Evolutionary conservation across 2,888 invertebrate genomes (phyloP).

Genomic region (Oligia strigilis): DNA sequence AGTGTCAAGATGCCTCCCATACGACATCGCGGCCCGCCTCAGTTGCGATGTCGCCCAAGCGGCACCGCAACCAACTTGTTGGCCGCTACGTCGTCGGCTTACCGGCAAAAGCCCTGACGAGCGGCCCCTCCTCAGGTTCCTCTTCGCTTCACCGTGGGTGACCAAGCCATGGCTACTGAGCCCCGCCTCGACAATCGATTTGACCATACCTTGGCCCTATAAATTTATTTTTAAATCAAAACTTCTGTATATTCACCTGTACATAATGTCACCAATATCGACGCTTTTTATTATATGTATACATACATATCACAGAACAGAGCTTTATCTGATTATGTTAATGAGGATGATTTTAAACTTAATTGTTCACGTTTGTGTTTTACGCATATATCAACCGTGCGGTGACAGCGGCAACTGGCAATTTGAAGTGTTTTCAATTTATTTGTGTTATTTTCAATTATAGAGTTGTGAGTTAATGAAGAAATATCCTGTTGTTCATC

Average conservation of each 20-base stretch:
- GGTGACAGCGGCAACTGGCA: conserved; percentile 40
- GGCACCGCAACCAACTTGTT: too few relatives aligned
- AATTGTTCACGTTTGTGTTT: conserved; percentile 69
- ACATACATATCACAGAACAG: conserved; percentile 49
- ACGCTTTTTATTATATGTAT: conserved; percentile 13
- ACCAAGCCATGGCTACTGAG: too few relatives aligned
- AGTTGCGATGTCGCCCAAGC: too few relatives aligned
- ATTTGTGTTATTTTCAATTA: conserved; percentile 44
- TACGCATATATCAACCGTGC: conserved; percentile 51
- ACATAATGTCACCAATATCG: conserved; percentile 27
- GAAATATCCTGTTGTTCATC: conserved; percentile 2
- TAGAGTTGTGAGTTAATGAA: conserved; percentile 7
- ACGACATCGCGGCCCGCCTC: too few relatives aligned
- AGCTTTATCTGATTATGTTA: conserved; percentile 73
- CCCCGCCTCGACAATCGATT: too few relatives aligned
- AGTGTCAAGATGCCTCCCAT: too few relatives aligned
- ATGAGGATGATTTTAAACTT: conserved; percentile 74
- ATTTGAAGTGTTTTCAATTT: conserved; percentile 50
- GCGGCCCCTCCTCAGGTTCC: too few relatives aligned
- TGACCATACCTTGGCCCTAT: too few relatives aligned
- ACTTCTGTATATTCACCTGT: conserved; percentile 36
- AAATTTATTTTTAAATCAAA: background rate
- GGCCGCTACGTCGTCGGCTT: too few relatives aligned
- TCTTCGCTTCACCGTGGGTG: too few relatives aligned
- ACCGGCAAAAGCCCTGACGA: too few relatives aligned